These are phyloP conservation scores for Anthophora plumipes DNA, from an alignment of 2,888 invertebrate species.

Conservation along the genomic window DNA sequence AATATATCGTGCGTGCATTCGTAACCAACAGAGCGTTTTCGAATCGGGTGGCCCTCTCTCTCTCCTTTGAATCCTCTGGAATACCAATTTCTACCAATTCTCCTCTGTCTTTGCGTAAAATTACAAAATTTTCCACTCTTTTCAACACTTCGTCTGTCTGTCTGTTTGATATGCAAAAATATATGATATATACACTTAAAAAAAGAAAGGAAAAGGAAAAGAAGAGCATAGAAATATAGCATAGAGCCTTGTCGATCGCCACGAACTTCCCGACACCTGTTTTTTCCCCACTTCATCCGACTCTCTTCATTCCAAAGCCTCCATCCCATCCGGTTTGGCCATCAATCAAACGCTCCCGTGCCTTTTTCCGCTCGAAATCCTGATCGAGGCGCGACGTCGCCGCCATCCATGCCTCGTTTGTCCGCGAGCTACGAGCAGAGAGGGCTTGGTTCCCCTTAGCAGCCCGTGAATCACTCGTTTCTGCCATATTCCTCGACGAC, in stretches of 20 bases:
- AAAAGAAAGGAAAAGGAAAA: not conserved
- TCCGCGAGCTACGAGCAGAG: constrained; percentile 27
- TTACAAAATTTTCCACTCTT: not conserved
- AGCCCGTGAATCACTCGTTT: constrained; percentile 42
- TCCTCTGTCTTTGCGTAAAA: not conserved
- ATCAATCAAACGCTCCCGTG: constrained; percentile 24
- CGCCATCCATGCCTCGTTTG: constrained; percentile 36
- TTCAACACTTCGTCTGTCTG: not conserved
- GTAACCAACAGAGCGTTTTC: constrained; percentile 22
- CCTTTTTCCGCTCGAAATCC: constrained; percentile 28
- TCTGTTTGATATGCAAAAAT: not conserved
- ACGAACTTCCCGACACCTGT: constrained; percentile 2
- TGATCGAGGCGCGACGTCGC: constrained; percentile 14
- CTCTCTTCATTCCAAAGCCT: not conserved
- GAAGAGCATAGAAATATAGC: not conserved
- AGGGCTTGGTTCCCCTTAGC: constrained; percentile 16
- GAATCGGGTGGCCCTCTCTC: constrained; percentile 13
- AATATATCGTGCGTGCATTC: constrained; percentile 34
- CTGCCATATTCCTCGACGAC: constrained; percentile 36
- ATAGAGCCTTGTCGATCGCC: not conserved
- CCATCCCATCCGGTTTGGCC: not conserved
- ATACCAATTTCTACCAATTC: not conserved
- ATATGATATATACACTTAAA: too few species aligned
- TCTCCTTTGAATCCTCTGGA: not conserved
- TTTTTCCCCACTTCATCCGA: not conserved